Evolutionary conservation across 2,797 vertebrate species (phyloP).

Genomic region (Takifugu ocellatus): DNA sequence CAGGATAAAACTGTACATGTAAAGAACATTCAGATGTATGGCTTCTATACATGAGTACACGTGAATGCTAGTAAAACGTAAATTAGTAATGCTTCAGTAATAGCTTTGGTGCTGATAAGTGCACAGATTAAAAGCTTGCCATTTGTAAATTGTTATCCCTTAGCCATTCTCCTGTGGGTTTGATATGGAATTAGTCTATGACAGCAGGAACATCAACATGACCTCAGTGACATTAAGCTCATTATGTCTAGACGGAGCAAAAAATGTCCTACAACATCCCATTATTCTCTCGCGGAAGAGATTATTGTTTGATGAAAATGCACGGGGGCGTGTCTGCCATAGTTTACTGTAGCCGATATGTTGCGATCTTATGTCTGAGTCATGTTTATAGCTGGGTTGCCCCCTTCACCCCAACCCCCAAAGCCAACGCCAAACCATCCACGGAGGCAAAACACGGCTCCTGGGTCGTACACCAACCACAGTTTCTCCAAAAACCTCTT

Average conservation of each 20-base stretch:
- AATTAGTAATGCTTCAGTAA: slow-evolving; percentile 21
- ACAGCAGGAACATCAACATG: slow-evolving; percentile 34
- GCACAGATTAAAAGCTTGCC: slow-evolving; percentile 15
- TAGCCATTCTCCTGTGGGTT: slow-evolving; percentile 30
- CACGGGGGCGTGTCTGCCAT: slow-evolving; percentile 12
- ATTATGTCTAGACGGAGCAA: slow-evolving; percentile 59
- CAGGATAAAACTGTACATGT: background rate
- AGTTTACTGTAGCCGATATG: slow-evolving; percentile 24
- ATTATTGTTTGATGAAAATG: slow-evolving; percentile 21
- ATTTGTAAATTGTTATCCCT: slow-evolving; percentile 25
- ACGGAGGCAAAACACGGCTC: slow-evolving; percentile 53
- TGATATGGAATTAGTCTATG: slow-evolving; percentile 29
- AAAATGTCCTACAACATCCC: slow-evolving; percentile 29
- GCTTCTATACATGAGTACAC: no score
- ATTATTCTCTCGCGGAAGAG: slow-evolving; percentile 30
- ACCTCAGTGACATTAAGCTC: slow-evolving; percentile 60
- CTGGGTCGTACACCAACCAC: slow-evolving; percentile 58
- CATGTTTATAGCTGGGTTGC: slow-evolving; percentile 34
- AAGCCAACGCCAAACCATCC: slow-evolving; percentile 44
- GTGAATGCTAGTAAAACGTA: background rate
- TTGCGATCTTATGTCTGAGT: slow-evolving; percentile 61
- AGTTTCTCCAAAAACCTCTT: slow-evolving; percentile 33
- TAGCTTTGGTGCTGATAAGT: slow-evolving; percentile 18
- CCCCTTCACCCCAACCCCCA: slow-evolving; percentile 22
- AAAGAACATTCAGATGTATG: no score